Base-by-base conservation (phyloP, 1,140 invertebrate species). In the Armadillidium nasatum region DNA sequence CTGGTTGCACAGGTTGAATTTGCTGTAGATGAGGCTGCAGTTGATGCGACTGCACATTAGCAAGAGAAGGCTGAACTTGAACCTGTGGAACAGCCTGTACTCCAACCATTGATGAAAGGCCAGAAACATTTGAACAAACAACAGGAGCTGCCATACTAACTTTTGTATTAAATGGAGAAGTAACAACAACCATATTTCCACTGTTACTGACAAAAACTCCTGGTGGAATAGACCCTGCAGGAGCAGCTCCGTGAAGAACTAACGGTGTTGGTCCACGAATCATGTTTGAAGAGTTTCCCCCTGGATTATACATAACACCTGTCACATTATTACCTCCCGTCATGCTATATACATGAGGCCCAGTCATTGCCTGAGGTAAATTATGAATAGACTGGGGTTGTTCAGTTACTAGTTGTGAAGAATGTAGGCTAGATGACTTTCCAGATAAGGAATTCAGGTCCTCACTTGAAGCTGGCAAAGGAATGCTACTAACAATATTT, bases 401-500 rank as follows among this genome's bases (percentile, higher is more conserved):
- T 15, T 60, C 50, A 15, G 50, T 13, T 1, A 60, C 7, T 7
- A 60, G 2, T 19, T 60, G 50, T 60, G 50, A 60, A 60, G 50
- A 19, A 13, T 60, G 50, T 3, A 3, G 50, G 19, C 19, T 60
- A 60, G 11, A 19, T 19, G 19, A 15, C 19, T 60, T 60, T 15
- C 50, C 50, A 15, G 50, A 19, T 15, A 60, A 15, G 7, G 50
- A 19, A 13, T 13, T 60, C 2, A 60, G 50, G 11, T 60, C 50
- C 11, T 60, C 50, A 46, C 76, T 74, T 10, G 80, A 74, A 44
- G 79, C 75, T 71, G 89, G 88, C 74, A 90, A 86, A 84, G 91
- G 90, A 80, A 91, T 89, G 83, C 89, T 91, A 78, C 91, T 91
- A 22, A 92, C 91, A 19, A 92, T 90, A 83, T 89, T 92, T 83